A percentile compares a stretch with the other conserved stretches of the same genome.
These are phyloP conservation scores for Burhinus bistriatus DNA, from an alignment of 2,113 vertebrate genomes.

Conservation along the genomic window DNA sequence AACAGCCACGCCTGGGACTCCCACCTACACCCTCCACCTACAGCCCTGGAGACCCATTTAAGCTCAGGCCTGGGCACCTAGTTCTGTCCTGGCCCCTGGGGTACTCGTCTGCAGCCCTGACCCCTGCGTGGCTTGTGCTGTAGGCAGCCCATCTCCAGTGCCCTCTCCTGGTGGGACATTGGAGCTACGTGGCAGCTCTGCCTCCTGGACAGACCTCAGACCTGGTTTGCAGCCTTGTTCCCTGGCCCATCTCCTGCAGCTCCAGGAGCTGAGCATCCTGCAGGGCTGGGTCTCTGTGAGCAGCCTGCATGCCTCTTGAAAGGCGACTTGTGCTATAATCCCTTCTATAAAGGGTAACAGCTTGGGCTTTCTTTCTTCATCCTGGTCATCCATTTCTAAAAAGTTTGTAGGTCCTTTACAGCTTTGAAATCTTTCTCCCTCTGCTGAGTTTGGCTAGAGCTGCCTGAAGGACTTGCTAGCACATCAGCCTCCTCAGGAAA, in stretches of 20 bases:
- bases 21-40: too few species aligned
- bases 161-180: neutral
- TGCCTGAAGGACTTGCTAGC: neutral
- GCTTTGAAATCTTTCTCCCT: neutral
- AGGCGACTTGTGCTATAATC: neutral
- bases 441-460: neutral
- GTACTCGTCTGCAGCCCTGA: neutral
- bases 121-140: neutral
- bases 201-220: neutral
- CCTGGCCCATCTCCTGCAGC: neutral
- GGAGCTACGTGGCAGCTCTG: neutral
- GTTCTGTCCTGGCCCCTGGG: fast-evolving
- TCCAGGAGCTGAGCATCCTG: neutral
- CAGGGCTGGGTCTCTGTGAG: neutral
- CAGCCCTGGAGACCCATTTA: neutral
- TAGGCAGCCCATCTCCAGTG: neutral
- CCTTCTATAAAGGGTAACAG: neutral
- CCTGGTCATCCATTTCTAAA: neutral
- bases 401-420: neutral
- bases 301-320: neutral
- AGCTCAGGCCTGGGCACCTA: neutral
- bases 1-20: neutral
- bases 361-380: neutral
- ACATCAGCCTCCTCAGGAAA: neutral
- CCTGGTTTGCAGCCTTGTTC: neutral